These are phyloP conservation scores for Pristionchus arcanus DNA, from an alignment of 2,888 invertebrate species.

Conservation along the genomic window DNA sequence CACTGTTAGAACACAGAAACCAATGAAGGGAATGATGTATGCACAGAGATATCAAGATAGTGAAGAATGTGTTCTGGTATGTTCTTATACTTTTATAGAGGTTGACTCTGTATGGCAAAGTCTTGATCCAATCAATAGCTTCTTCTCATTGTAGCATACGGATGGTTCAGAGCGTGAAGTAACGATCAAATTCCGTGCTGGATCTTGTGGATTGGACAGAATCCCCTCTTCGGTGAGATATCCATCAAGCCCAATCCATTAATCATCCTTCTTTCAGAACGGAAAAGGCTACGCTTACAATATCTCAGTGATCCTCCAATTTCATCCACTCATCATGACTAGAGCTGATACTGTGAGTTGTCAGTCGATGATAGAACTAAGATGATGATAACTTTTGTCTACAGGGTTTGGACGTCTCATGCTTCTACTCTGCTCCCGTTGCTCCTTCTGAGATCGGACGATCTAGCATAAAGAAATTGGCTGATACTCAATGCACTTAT, in stretches of 20 bases:
- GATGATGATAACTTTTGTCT: background rate
- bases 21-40: conserved; percentile 76
- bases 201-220: conserved; percentile 72
- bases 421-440: conserved; percentile 70
- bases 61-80: conserved; percentile 67
- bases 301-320: conserved; percentile 76
- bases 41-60: conserved; percentile 75
- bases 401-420: conserved; percentile 71
- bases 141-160: conserved; percentile 56
- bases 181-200: conserved; percentile 72
- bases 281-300: conserved; percentile 74
- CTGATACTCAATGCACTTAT: conserved; percentile 74
- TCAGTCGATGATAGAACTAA: background rate
- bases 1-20: conserved; percentile 74
- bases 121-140: too few species aligned
- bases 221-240: conserved; percentile 65
- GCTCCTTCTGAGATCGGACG: conserved; percentile 68
- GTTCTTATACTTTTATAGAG: background rate
- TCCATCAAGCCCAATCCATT: background rate
- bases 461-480: conserved; percentile 64
- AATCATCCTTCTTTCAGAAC: conserved; percentile 59
- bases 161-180: conserved; percentile 70
- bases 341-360: conserved; percentile 68
- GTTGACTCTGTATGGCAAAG: too few species aligned
- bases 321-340: conserved; percentile 78